Base-by-base conservation (phyloP, 2,888 invertebrate genomes). In the Arrhopalites spinosus region DNA sequence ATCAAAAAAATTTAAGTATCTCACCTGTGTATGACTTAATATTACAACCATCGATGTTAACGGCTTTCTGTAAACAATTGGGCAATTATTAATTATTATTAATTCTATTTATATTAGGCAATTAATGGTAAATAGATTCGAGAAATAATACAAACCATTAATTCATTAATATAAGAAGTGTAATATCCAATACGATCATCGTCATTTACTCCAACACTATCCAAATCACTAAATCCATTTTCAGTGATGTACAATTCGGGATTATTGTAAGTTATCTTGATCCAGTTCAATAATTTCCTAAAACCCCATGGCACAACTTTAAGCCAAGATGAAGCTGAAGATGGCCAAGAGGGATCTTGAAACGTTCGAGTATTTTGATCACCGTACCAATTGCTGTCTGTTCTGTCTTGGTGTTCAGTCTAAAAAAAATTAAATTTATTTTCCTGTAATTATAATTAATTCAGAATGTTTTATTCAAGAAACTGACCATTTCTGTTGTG, bases 211-310 rank as follows among this genome's bases (percentile, higher is more conserved):
- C 77, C 77, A 5, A 78, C 78, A 53, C 25, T 25, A 0, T 66
- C 77, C 13, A 17, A 30, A n/a, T 78, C 79, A 29, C 79, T 79
- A 56, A 71, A 81, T 13, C 82, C 82, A 74, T 81, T 81, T 56
- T 80, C 82, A 0, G 89, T 88, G 1, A 90, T 84, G 75, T 87
- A 87, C 13, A 91, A 86, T 66, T 87, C 85, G 0, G 89, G 89
- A 84, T 90, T 89, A 59, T 87, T 86, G 85, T 90, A 91, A 25
- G 87, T 87, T 0, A 85, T 85, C 80, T 87, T 88, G 23, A 91
- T 86, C 88, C 89, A 88, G 11, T 36, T 36, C 11, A 80, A 63
- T 17, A 80, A 59, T 45, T 74, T 74, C 13, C 80, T 71, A 36
- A 80, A 75, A 25, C 78, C 80, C 71, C 74, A 77, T 17, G 80